Conservation (phyloP, 2,797 vertebrate species). For the Craterocephalus amniculus region DNA sequence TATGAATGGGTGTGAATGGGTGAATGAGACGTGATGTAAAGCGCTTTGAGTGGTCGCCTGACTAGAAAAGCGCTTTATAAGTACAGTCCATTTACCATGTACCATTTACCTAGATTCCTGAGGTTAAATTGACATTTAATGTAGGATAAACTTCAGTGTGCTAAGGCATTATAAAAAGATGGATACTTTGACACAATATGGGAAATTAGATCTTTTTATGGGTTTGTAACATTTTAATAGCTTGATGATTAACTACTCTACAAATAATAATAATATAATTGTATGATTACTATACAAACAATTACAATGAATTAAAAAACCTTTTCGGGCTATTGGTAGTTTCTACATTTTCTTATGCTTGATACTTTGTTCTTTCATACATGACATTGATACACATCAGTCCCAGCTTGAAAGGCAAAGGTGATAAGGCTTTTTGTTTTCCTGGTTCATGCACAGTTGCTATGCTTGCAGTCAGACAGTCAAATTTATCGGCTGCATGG, state of each 20-base stretch:
- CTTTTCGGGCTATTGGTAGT: background rate
- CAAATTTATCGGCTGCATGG: background rate
- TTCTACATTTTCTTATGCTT: background rate
- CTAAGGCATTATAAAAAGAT: background rate
- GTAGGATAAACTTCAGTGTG: background rate
- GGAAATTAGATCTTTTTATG: background rate
- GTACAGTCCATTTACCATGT: too few species aligned
- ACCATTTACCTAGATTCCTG: too few species aligned
- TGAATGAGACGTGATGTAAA: too few species aligned
- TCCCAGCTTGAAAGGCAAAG: background rate
- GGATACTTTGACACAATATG: background rate
- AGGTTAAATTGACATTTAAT: too few species aligned
- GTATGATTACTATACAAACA: too few species aligned
- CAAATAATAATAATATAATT: too few species aligned
- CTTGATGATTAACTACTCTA: too few species aligned
- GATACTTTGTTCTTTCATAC: background rate
- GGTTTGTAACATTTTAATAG: too few species aligned
- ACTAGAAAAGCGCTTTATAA: too few species aligned
- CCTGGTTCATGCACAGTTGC: background rate
- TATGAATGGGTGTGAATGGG: too few species aligned
- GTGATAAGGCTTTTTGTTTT: background rate
- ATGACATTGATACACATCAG: background rate
- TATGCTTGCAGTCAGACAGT: background rate
- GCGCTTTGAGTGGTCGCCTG: too few species aligned
- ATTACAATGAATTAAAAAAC: too few species aligned